A percentile compares a stretch with the other conserved stretches of the same genome.
Evolutionary conservation across 2,113 vertebrate genomes (phyloP).

Genomic region (Mus spicilegus): DNA sequence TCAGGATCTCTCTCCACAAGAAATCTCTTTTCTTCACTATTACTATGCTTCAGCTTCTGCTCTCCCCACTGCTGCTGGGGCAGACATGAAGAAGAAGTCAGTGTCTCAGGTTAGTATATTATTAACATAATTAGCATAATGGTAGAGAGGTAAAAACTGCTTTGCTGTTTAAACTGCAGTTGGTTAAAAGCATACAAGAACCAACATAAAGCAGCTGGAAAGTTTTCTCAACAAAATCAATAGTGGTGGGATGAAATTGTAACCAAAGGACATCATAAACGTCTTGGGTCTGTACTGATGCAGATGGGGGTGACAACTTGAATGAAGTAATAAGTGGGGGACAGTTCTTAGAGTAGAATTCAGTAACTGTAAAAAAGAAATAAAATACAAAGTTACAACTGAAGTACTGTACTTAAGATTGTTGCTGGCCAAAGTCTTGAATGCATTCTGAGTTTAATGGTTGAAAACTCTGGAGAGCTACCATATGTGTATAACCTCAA

Average conservation of each 20-base stretch:
- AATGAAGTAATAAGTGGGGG: slow-evolving; percentile 38
- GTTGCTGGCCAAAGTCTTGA: neutral
- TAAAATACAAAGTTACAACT: neutral
- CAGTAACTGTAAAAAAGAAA: slow-evolving; percentile 46
- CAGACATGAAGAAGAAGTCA: slow-evolving; percentile 69
- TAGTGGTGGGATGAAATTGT: neutral
- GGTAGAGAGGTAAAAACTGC: neutral
- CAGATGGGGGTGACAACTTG: neutral
- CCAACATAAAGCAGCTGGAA: neutral
- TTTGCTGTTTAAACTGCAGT: slow-evolving; percentile 19
- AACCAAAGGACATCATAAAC: slow-evolving; percentile 38
- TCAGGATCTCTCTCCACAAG: slow-evolving; percentile 83
- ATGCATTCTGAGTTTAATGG: slow-evolving; percentile 29
- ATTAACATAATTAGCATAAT: neutral
- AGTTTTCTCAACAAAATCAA: slow-evolving; percentile 40
- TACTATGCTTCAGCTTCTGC: slow-evolving; percentile 77
- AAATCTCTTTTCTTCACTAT: slow-evolving; percentile 85
- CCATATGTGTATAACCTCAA: slow-evolving; percentile 20
- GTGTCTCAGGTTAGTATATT: slow-evolving; percentile 82
- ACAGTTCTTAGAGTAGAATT: slow-evolving; percentile 27
- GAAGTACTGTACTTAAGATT: slow-evolving; percentile 7
- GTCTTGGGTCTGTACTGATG: neutral
- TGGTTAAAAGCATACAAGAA: neutral
- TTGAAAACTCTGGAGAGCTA: slow-evolving; percentile 41
- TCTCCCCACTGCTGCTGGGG: slow-evolving; percentile 49